Conservation (phyloP, 2,888 invertebrate genomes). For the Megalurothrips usitatus region DNA sequence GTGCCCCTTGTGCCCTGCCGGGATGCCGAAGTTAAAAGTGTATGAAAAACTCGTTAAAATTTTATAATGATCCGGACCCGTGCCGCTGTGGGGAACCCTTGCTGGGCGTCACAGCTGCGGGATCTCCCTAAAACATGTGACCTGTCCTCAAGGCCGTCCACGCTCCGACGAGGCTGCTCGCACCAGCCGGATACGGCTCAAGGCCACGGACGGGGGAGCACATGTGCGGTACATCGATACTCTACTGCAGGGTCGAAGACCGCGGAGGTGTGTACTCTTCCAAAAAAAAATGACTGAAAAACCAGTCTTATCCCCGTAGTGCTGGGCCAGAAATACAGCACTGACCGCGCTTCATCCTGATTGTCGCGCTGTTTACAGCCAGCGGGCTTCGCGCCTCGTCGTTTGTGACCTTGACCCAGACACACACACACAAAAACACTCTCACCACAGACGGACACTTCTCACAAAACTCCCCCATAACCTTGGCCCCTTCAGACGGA, state of each 20-base stretch:
- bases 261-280: background rate
- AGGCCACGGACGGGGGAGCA: background rate
- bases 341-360: background rate
- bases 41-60: too few species aligned
- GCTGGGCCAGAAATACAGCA: background rate
- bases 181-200: background rate
- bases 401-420: background rate
- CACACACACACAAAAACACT: too few species aligned
- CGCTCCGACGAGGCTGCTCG: background rate
- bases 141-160: background rate
- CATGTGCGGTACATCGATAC: background rate
- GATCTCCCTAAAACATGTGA: too few species aligned
- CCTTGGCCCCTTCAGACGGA: slow-evolving; percentile 1
- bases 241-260: background rate
- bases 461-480: slow-evolving; percentile 19
- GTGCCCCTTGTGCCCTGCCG: too few species aligned
- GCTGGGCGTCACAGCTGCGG: too few species aligned
- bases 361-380: too few species aligned
- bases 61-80: too few species aligned
- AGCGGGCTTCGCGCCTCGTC: too few species aligned
- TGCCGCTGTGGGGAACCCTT: too few species aligned
- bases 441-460: background rate
- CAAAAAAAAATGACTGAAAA: too few species aligned
- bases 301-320: background rate
- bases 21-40: too few species aligned